phyloP scores from a whole-genome alignment of 2,113 vertebrate genomes.

The Brachirus orientalis region DNA sequence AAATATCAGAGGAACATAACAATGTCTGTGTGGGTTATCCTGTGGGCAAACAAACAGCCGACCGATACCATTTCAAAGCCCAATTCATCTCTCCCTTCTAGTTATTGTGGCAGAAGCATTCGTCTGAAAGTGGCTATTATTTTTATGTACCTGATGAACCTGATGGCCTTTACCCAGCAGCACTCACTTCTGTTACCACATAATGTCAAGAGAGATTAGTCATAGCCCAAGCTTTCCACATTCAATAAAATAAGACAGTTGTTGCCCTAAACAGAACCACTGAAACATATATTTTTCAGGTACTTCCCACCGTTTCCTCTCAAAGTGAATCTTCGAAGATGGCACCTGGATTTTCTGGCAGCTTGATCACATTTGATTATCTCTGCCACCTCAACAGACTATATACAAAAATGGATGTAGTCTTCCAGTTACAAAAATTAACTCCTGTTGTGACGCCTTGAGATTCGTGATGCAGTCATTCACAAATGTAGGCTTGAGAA shows the following conservation, averaged over 20 bases:
- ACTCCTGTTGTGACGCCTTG: too few relatives aligned
- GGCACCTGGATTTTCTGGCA: too few relatives aligned
- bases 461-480: too few relatives aligned
- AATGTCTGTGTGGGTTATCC: constrained; percentile 33
- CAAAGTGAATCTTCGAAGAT: too few relatives aligned
- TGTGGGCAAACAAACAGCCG: constrained; percentile 22
- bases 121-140: constrained; percentile 51
- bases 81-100: constrained; percentile 42
- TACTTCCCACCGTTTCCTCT: constrained; percentile 6
- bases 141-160: constrained; percentile 63
- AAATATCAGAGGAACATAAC: constrained; percentile 43
- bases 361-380: too few relatives aligned
- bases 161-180: constrained; percentile 35
- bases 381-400: too few relatives aligned
- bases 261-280: constrained; percentile 18
- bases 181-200: constrained; percentile 56
- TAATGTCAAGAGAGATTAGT: constrained; percentile 45
- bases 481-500: too few relatives aligned
- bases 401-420: too few relatives aligned
- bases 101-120: constrained; percentile 35
- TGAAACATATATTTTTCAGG: constrained; percentile 32
- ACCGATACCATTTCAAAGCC: constrained; percentile 51
- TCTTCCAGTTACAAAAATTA: too few relatives aligned
- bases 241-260: constrained; percentile 37
- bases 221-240: constrained; percentile 23